Conservation (phyloP, 2,888 invertebrate species). For the Lacanobia oleracea region DNA sequence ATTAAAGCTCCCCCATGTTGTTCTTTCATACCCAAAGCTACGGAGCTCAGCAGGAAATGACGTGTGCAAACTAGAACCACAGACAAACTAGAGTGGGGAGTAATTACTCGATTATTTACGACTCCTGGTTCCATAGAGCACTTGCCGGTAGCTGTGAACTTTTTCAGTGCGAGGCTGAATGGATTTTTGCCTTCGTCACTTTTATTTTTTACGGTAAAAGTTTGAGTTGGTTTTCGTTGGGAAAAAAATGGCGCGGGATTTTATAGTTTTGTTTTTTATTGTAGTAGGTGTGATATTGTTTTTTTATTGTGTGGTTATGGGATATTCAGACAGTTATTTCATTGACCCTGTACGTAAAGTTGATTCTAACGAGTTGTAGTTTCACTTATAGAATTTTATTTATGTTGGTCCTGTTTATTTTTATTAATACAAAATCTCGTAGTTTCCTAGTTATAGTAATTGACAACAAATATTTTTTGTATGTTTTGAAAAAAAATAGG, state of each 20-base stretch:
- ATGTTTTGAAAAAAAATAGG: too few species aligned
- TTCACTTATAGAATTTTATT: too few species aligned
- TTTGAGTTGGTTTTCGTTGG: constrained; percentile 22
- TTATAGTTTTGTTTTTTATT: constrained; percentile 5
- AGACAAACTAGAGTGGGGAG: constrained; percentile 57
- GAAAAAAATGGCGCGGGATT: constrained; percentile 18
- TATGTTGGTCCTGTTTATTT: too few species aligned
- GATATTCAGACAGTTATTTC: neutral
- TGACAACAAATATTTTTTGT: too few species aligned
- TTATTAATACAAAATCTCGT: too few species aligned
- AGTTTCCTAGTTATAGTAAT: too few species aligned
- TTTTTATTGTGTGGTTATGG: neutral
- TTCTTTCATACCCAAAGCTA: constrained; percentile 14
- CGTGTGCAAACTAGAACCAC: constrained; percentile 59
- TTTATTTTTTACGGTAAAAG: constrained; percentile 33
- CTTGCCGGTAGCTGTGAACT: constrained; percentile 57
- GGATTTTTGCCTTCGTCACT: constrained; percentile 37
- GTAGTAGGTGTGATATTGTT: neutral
- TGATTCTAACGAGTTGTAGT: too few species aligned
- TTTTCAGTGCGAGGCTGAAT: constrained; percentile 57
- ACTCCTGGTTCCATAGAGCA: constrained; percentile 51
- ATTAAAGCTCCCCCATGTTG: constrained; percentile 38
- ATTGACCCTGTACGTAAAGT: neutral
- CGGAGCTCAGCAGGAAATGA: constrained; percentile 54
- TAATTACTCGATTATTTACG: constrained; percentile 63